Conservation (phyloP, 1,140 invertebrate species). For the Wasmannia auropunctata region DNA sequence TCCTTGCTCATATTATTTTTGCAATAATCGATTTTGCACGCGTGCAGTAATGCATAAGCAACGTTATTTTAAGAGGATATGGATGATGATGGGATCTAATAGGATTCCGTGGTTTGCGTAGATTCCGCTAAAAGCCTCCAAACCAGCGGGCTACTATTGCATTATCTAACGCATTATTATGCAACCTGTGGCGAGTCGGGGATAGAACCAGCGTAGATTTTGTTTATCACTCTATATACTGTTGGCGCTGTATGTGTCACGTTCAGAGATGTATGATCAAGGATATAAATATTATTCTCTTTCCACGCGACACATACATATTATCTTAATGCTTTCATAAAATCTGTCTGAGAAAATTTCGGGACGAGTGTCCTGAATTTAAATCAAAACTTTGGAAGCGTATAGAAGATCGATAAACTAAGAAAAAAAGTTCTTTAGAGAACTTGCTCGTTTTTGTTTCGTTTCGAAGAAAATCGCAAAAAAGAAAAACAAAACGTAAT, state of each 20-base stretch:
- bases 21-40: conserved; percentile 35
- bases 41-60: conserved; percentile 21
- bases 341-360: background rate
- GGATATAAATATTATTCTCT: background rate
- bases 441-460: too few relatives aligned
- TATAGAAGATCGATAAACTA: too few relatives aligned
- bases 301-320: background rate
- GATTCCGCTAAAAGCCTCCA: conserved; percentile 52
- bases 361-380: too few relatives aligned
- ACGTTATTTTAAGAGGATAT: conserved; percentile 43
- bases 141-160: conserved; percentile 41
- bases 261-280: background rate
- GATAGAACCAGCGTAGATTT: background rate
- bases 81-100: conserved; percentile 47
- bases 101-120: conserved; percentile 48
- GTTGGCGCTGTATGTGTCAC: background rate
- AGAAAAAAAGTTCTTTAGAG: too few relatives aligned
- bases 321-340: background rate
- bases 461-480: too few relatives aligned
- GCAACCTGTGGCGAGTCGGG: conserved; percentile 4
- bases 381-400: too few relatives aligned
- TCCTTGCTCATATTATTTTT: conserved; percentile 7
- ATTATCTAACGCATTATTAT: conserved; percentile 53
- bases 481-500: too few relatives aligned
- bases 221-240: conserved; percentile 8